A percentile compares a stretch with the other conserved stretches of the same genome.
phyloP scores from a whole-genome alignment of 2,113 vertebrate genomes.

The Neolamprologus longior region DNA sequence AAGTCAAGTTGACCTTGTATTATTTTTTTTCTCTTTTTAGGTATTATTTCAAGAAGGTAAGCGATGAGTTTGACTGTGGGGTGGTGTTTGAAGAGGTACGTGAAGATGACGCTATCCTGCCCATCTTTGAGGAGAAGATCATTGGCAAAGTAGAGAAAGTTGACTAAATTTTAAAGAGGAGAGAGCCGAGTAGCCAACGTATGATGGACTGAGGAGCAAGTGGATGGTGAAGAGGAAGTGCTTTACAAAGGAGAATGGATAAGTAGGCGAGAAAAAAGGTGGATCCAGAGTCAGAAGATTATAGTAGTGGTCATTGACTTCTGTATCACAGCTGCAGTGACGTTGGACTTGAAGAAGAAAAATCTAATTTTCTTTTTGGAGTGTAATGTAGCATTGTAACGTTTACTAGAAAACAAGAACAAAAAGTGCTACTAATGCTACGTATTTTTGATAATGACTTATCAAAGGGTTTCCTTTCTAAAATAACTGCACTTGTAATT shows the following conservation, averaged over 20 bases:
- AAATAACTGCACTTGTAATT: slow-evolving; percentile 76
- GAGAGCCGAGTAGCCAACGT: background rate
- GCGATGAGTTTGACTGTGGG: slow-evolving; percentile 92
- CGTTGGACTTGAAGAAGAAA: background rate
- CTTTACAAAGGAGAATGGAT: slow-evolving; percentile 52
- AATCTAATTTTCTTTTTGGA: slow-evolving; percentile 46
- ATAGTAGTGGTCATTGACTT: background rate
- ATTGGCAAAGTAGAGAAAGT: slow-evolving; percentile 94
- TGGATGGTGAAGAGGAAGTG: slow-evolving; percentile 39
- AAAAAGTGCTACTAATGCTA: slow-evolving; percentile 81
- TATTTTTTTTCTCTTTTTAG: slow-evolving; percentile 41
- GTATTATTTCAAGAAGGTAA: slow-evolving; percentile 98
- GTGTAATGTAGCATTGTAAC: slow-evolving; percentile 84
- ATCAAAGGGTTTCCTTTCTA: slow-evolving; percentile 77
- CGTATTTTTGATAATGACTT: slow-evolving; percentile 87
- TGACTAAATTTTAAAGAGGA: slow-evolving; percentile 64
- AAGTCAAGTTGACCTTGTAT: background rate
- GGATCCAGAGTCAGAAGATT: slow-evolving; percentile 53
- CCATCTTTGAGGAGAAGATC: slow-evolving; percentile 90
- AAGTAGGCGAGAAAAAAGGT: background rate
- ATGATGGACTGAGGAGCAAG: background rate
- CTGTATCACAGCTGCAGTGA: background rate
- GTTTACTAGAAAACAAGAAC: slow-evolving; percentile 74
- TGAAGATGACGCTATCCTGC: slow-evolving; percentile 83
- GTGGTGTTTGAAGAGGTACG: slow-evolving; percentile 94